These are phyloP conservation scores for Cephus spinipes DNA, from an alignment of 2,888 invertebrate species.

Conservation along the genomic window DNA sequence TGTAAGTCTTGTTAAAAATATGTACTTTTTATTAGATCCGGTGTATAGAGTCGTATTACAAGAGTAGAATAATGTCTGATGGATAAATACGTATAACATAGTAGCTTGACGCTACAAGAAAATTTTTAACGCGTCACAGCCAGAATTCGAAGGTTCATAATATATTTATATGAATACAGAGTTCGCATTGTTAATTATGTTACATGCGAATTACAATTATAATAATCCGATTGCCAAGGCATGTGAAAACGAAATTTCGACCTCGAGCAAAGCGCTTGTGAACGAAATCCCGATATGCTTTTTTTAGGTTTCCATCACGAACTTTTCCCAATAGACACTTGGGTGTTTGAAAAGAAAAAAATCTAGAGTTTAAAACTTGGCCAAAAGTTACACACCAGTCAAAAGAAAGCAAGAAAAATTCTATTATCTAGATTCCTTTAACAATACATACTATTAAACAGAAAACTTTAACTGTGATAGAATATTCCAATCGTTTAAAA, in stretches of 20 bases:
- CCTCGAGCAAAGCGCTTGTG: background rate
- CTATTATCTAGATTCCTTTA: background rate
- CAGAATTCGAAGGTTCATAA: conserved; percentile 28
- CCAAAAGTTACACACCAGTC: background rate
- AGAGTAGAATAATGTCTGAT: conserved; percentile 14
- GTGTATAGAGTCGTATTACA: conserved; percentile 10
- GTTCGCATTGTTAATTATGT: background rate
- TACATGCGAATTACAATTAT: background rate
- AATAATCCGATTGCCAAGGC: background rate
- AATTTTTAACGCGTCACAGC: conserved; percentile 37
- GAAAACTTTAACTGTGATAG: background rate
- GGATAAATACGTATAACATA: conserved; percentile 15
- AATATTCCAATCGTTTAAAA: background rate
- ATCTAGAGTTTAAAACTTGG: background rate
- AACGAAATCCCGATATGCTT: background rate
- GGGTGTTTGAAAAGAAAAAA: background rate
- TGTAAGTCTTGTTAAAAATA: conserved; percentile 5
- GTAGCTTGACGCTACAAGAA: conserved; percentile 25
- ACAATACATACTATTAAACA: background rate
- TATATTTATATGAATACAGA: conserved; percentile 8
- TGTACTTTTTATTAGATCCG: conserved; percentile 17
- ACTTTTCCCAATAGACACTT: background rate
- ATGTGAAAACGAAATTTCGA: background rate
- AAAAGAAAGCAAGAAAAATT: background rate
- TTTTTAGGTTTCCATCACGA: background rate